Evolutionary conservation across 2,888 invertebrate genomes (phyloP), one percentile per base, ranked within the genome.

Genomic region (Hololepta plana): DNA sequence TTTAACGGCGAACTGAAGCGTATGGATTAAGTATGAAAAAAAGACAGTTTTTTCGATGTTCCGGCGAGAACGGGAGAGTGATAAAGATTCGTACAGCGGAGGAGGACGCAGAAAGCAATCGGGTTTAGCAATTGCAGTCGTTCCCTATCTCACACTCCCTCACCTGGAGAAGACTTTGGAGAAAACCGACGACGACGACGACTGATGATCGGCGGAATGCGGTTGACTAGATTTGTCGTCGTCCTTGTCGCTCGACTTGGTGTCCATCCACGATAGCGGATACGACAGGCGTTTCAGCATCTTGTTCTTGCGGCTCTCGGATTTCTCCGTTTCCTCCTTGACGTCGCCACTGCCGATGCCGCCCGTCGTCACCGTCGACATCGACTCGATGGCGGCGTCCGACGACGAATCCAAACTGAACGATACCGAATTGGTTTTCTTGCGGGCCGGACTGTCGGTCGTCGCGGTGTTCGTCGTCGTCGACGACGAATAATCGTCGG

Each of bases 111-210:
- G 17, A 17, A 17, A 17, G n/a, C 7, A 7, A n/a, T n/a, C n/a
- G n/a, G n/a, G n/a, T n/a, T n/a, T n/a, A n/a, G n/a, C n/a, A n/a
- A n/a, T n/a, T n/a, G n/a, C n/a, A n/a, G n/a, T n/a, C n/a, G n/a
- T n/a, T n/a, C n/a, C n/a, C n/a, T n/a, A n/a, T n/a, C n/a, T n/a
- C n/a, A n/a, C n/a, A n/a, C n/a, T n/a, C n/a, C 39, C 54, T 56
- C 54, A 84, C 85, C 82, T 85, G 50, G 81, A 85, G 55, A 84
- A 85, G 38, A 85, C 85, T 67, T 85, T 85, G 43, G 84, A 84
- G 64, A 85, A 85, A 39, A 84, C 74, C 42, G 82, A 82, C 41
- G 44, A 58, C 7, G 35, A 35, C 11, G 33, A 33, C 13, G 32
- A 33, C 52, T 55, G 69, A 51, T 59, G 67, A 47, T 60, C 67